These are phyloP conservation scores for Coreius guichenoti DNA, from an alignment of 2,797 vertebrate species.

Conservation along the genomic window DNA sequence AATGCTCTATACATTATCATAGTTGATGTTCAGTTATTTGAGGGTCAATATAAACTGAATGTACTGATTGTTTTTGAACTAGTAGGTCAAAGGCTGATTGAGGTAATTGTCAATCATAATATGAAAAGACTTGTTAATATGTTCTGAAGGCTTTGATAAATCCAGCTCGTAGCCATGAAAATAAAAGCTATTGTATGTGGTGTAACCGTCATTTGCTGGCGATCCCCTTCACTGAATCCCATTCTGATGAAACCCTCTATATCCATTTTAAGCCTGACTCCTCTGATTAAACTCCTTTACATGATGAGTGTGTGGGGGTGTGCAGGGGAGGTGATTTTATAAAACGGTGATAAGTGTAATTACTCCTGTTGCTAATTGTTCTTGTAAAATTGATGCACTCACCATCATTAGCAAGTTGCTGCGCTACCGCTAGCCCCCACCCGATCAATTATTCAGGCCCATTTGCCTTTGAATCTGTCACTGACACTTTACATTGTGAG, in stretches of 20 bases:
- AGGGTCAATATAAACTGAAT: neutral
- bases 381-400: constrained; percentile 70
- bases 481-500: constrained; percentile 66
- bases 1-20: neutral
- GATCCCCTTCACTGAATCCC: constrained; percentile 40
- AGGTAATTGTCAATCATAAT: constrained; percentile 1
- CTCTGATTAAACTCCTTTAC: constrained; percentile 51
- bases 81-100: neutral
- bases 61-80: neutral
- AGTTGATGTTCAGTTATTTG: neutral
- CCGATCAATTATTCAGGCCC: constrained; percentile 77
- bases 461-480: constrained; percentile 71
- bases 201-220: constrained; percentile 35
- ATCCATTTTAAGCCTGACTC: constrained; percentile 50
- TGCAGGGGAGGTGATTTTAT: constrained; percentile 63
- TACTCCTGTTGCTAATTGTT: constrained; percentile 78
- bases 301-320: constrained; percentile 44
- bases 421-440: constrained; percentile 47
- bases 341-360: constrained; percentile 76
- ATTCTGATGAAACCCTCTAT: constrained; percentile 29
- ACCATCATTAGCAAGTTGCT: constrained; percentile 60
- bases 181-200: constrained; percentile 19
- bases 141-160: neutral
- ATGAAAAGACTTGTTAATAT: constrained; percentile 9
- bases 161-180: constrained; percentile 10